phyloP scores from a whole-genome alignment of 1,140 invertebrate species.

The Atta cephalotes region DNA sequence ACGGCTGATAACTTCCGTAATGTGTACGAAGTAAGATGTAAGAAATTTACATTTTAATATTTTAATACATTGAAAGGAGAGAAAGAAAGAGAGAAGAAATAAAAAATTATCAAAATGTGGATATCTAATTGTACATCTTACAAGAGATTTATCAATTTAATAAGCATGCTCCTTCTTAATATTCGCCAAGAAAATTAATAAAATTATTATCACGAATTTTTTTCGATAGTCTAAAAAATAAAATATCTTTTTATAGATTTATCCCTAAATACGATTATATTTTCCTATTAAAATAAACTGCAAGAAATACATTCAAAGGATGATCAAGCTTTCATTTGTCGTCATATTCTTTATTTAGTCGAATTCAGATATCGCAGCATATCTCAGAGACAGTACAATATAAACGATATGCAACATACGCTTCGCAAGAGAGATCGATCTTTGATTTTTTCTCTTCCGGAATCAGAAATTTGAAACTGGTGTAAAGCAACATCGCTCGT shows the following conservation, averaged over 20 bases:
- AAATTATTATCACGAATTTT: background rate
- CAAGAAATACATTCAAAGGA: conserved; percentile 3
- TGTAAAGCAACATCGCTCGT: conserved; percentile 21
- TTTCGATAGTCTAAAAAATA: background rate
- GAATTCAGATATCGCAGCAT: background rate
- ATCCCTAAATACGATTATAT: background rate
- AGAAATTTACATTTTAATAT: conserved; percentile 1
- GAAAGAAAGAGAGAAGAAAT: background rate
- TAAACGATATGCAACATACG: conserved; percentile 22
- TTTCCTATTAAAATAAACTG: background rate
- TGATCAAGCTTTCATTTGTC: background rate
- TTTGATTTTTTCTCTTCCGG: background rate
- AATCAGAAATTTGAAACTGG: conserved; percentile 38
- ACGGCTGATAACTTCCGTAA: background rate
- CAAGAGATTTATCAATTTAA: background rate
- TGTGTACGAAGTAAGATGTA: background rate
- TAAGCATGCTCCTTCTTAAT: background rate
- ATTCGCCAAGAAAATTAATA: no score
- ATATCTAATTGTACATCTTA: background rate
- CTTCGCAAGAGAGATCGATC: background rate
- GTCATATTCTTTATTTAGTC: background rate
- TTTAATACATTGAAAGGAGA: background rate
- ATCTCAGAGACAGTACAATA: background rate
- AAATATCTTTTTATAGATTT: background rate
- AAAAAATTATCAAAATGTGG: background rate